Percentiles rank a stretch among this genome's conserved stretches.
Evolutionary conservation across 2,113 vertebrate species (phyloP).

Genomic region (Poeciliopsis retropinna): DNA sequence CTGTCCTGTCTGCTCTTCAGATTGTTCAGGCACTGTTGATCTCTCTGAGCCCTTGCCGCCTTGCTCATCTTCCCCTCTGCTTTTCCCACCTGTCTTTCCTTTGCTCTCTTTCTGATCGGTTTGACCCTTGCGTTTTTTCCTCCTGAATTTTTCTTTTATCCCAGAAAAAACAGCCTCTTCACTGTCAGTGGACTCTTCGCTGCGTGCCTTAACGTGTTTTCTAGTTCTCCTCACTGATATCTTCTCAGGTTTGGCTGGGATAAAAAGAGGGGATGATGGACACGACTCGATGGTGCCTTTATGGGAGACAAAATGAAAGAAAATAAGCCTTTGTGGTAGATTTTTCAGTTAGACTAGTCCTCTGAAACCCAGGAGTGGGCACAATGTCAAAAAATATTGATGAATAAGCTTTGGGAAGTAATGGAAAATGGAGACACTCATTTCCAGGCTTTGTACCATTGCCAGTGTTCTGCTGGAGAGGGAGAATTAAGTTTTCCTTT

Average conservation of each 20-base stretch:
- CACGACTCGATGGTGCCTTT: constrained; percentile 60
- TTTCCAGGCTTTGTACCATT: constrained; percentile 63
- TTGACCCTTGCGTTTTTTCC: constrained; percentile 60
- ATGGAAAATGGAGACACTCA: constrained; percentile 56
- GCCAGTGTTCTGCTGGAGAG: constrained; percentile 53
- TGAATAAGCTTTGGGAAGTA: constrained; percentile 64
- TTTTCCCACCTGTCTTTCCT: constrained; percentile 31
- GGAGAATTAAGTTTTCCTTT: constrained; percentile 62
- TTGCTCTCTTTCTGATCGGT: constrained; percentile 41
- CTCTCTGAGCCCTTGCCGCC: constrained; percentile 27
- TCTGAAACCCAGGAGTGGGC: constrained; percentile 41
- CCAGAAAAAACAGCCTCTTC: constrained; percentile 49
- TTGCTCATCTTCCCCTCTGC: constrained; percentile 26
- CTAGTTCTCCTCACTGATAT: constrained; percentile 46
- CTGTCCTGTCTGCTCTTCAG: constrained; percentile 17
- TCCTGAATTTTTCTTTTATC: constrained; percentile 53
- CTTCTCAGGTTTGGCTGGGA: constrained; percentile 71
- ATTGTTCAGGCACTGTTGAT: constrained; percentile 29
- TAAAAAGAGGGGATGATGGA: constrained; percentile 76
- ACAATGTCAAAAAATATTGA: constrained; percentile 46
- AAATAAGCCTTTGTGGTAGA: constrained; percentile 19
- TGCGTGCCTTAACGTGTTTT: constrained; percentile 49
- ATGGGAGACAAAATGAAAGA: constrained; percentile 18
- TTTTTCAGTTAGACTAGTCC: constrained; percentile 36
- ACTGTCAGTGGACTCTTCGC: constrained; percentile 70